Conservation (phyloP, 1,140 invertebrate species). For the Wiebesia pumilae region DNA sequence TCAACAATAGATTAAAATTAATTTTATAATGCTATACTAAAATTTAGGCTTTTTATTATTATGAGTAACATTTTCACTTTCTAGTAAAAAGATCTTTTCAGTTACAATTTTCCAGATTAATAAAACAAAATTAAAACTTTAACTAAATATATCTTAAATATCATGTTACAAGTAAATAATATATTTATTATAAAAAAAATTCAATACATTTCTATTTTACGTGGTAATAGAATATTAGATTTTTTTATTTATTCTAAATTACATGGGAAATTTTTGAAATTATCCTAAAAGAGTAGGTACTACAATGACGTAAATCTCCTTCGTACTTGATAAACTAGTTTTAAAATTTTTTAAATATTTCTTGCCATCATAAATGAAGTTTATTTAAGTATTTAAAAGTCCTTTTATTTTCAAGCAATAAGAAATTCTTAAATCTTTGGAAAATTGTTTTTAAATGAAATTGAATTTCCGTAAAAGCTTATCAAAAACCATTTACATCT, state of each 20-base stretch:
- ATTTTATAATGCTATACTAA: not conserved
- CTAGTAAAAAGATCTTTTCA: too few relatives aligned
- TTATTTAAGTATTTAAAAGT: not conserved
- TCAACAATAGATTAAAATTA: not conserved
- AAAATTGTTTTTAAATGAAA: not conserved
- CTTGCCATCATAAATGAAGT: not conserved
- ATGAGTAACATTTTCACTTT: not conserved
- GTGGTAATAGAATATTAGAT: too few relatives aligned
- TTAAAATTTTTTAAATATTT: not conserved
- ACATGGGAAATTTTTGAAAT: too few relatives aligned
- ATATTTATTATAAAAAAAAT: too few relatives aligned
- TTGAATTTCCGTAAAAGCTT: not conserved
- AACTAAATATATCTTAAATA: too few relatives aligned
- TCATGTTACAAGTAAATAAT: too few relatives aligned
- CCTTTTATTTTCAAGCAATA: not conserved
- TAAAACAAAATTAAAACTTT: too few relatives aligned
- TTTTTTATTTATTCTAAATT: too few relatives aligned
- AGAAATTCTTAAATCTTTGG: not conserved
- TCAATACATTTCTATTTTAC: too few relatives aligned
- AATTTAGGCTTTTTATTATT: not conserved
- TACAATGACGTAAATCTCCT: not conserved
- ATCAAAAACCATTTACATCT: not conserved
- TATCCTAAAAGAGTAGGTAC: not conserved
- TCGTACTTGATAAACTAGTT: not conserved
- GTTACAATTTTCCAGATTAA: too few relatives aligned